These are phyloP conservation scores for Epinephelus awoara DNA, from an alignment of 2,797 vertebrate species.

Conservation along the genomic window DNA sequence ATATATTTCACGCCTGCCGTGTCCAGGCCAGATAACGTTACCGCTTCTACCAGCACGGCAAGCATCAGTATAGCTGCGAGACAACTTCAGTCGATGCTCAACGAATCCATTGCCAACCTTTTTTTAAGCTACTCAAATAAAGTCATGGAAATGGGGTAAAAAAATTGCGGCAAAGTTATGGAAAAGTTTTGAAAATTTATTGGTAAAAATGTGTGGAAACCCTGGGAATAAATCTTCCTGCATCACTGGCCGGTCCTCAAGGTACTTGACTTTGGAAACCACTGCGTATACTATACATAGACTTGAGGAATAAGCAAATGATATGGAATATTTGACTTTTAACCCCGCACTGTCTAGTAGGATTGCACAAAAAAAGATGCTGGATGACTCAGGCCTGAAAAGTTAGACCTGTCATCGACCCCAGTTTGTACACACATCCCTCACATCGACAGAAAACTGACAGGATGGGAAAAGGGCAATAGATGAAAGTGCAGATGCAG, in stretches of 20 bases:
- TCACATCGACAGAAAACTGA: constrained; percentile 62
- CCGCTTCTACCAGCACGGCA: too few relatives aligned
- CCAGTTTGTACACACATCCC: constrained; percentile 60
- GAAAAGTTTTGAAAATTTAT: too few relatives aligned
- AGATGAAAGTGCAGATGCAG: constrained; percentile 81
- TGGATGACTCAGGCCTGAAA: constrained; percentile 47
- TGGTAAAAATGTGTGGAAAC: not conserved
- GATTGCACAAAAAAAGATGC: constrained; percentile 20
- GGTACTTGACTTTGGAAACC: not conserved
- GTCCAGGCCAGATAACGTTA: too few relatives aligned
- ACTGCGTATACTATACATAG: not conserved
- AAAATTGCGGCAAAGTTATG: too few relatives aligned
- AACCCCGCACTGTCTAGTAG: constrained; percentile 7
- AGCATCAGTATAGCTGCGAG: too few relatives aligned
- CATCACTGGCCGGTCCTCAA: not conserved
- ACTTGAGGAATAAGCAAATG: not conserved
- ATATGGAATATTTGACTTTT: constrained; percentile 17
- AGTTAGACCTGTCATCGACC: constrained; percentile 46
- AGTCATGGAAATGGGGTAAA: too few relatives aligned
- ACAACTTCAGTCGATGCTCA: too few relatives aligned
- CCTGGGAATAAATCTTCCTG: not conserved
- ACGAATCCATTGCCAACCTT: too few relatives aligned
- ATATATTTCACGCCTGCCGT: too few relatives aligned
- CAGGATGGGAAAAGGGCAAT: constrained; percentile 64
- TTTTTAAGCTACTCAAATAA: too few relatives aligned